A percentile compares a stretch with the other conserved stretches of the same genome.
These are phyloP conservation scores for Mellilla xanthometata DNA, from an alignment of 2,888 invertebrate species.

Conservation along the genomic window DNA sequence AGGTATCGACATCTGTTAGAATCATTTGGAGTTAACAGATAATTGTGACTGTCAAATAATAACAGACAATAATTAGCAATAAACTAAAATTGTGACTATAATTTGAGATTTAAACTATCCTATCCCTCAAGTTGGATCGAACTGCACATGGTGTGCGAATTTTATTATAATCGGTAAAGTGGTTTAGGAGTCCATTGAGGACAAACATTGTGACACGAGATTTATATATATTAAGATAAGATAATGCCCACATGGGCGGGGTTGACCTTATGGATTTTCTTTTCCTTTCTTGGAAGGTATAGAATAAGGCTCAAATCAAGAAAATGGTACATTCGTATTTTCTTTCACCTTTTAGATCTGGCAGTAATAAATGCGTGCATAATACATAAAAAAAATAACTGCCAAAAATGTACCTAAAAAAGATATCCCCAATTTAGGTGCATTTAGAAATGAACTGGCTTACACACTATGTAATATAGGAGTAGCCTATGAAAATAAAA, in stretches of 20 bases:
- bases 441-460: conserved; percentile 42
- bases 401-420: conserved; percentile 37
- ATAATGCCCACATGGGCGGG: conserved; percentile 36
- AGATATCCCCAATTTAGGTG: conserved; percentile 41
- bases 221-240: no score
- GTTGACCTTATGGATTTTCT: conserved; percentile 40
- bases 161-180: no score
- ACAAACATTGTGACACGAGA: no score
- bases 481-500: conserved; percentile 31
- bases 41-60: no score
- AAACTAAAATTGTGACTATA: no score
- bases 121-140: no score
- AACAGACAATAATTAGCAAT: no score
- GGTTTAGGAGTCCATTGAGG: no score
- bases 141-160: no score
- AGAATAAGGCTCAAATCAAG: conserved; percentile 39
- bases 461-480: conserved; percentile 22
- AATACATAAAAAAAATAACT: conserved; percentile 43
- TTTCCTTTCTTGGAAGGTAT: conserved; percentile 42
- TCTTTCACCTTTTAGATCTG: conserved; percentile 40
- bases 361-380: conserved; percentile 46
- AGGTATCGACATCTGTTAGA: no score
- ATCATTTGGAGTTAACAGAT: no score
- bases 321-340: conserved; percentile 35
- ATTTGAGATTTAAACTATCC: no score